phyloP scores from a whole-genome alignment of 1,140 invertebrate genomes.

The Chrysoperla carnea region DNA sequence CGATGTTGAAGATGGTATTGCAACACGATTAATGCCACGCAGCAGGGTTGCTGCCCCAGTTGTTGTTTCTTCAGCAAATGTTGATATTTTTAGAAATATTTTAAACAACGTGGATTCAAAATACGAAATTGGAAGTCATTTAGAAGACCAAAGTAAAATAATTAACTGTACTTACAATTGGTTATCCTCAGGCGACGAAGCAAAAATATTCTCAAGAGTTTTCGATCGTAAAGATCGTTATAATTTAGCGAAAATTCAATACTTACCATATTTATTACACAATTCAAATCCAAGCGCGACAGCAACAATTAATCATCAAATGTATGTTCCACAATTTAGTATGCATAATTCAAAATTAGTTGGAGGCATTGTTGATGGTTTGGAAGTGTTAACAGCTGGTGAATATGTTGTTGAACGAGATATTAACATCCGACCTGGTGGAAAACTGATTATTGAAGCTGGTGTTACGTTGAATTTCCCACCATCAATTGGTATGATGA shows the following conservation, averaged over 20 bases:
- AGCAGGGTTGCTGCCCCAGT: constrained; percentile 79
- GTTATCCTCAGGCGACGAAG: constrained; percentile 65
- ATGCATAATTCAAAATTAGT: constrained; percentile 45
- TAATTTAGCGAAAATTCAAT: constrained; percentile 74
- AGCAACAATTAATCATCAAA: constrained; percentile 48
- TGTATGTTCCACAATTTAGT: constrained; percentile 61
- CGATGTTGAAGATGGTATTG: constrained; percentile 37
- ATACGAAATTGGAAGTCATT: constrained; percentile 89
- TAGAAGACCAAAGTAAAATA: constrained; percentile 83
- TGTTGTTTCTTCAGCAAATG: constrained; percentile 79
- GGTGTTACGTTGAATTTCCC: constrained; percentile 77
- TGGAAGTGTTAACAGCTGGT: constrained; percentile 54
- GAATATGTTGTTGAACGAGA: constrained; percentile 78
- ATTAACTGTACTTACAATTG: constrained; percentile 92
- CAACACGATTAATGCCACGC: constrained; percentile 57
- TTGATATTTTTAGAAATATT: constrained; percentile 79
- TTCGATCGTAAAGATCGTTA: constrained; percentile 86
- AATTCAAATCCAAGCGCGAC: constrained; percentile 66
- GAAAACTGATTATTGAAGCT: constrained; percentile 67
- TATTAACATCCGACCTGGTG: constrained; percentile 77
- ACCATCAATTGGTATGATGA: constrained; percentile 89
- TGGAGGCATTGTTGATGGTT: constrained; percentile 78
- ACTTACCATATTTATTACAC: constrained; percentile 70
- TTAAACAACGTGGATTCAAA: constrained; percentile 77
- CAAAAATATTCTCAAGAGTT: constrained; percentile 57